Percentiles rank a stretch among this genome's conserved stretches.
phyloP scores from a whole-genome alignment of 2,888 invertebrate genomes.

The Caradrina clavipalpis region DNA sequence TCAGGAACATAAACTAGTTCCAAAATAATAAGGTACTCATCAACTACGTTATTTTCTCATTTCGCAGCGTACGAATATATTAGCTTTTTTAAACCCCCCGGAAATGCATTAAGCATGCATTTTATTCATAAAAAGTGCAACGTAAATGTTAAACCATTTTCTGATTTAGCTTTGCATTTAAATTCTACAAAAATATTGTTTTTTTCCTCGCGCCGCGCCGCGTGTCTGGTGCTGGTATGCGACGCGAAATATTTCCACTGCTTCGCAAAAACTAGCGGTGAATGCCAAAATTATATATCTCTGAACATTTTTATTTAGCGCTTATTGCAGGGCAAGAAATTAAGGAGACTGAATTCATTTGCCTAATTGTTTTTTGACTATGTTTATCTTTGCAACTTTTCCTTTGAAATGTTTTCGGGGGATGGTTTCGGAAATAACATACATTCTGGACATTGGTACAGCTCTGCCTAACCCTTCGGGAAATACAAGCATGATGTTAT shows the following conservation, averaged over 20 bases:
- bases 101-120: constrained; percentile 23
- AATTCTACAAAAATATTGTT: constrained; percentile 54
- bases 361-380: constrained; percentile 1
- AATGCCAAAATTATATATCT: constrained; percentile 51
- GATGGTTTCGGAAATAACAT: too few species aligned
- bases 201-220: constrained; percentile 35
- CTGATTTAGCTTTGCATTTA: constrained; percentile 59
- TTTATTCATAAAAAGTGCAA: constrained; percentile 45
- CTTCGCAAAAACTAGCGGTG: constrained; percentile 43
- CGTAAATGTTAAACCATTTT: constrained; percentile 50
- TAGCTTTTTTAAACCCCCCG: background rate
- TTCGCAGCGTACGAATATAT: constrained; percentile 5
- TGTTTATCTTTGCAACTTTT: constrained; percentile 1
- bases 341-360: constrained; percentile 13
- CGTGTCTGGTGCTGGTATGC: constrained; percentile 47
- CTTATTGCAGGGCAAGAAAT: constrained; percentile 37
- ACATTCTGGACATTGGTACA: too few species aligned
- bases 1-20: too few species aligned
- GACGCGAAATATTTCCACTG: constrained; percentile 40
- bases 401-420: too few species aligned
- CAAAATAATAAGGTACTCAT: too few species aligned
- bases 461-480: too few species aligned
- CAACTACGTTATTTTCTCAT: background rate
- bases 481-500: too few species aligned
- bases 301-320: constrained; percentile 52